Conservation (phyloP, 2,797 vertebrate genomes). For the Argya squamiceps region DNA sequence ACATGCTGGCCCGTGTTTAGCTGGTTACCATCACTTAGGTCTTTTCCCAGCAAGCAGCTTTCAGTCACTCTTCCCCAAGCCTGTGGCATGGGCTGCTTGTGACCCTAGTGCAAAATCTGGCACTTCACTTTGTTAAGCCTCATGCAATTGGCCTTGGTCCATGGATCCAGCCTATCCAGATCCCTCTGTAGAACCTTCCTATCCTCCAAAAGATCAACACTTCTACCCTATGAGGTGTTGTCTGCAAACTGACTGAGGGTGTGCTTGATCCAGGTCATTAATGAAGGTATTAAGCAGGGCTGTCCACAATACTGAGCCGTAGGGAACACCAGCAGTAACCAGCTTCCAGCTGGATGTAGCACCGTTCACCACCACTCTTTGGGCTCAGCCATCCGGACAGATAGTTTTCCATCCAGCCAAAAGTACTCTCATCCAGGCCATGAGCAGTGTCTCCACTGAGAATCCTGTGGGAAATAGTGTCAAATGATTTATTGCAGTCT, state of each 20-base stretch:
- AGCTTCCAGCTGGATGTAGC: neutral
- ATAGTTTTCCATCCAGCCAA: neutral
- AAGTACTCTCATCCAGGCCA: neutral
- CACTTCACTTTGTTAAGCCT: neutral
- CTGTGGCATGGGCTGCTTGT: neutral
- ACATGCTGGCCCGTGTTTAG: neutral
- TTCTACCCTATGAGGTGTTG: rapidly evolving
- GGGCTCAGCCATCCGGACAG: neutral
- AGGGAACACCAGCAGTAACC: neutral
- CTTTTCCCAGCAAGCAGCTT: neutral
- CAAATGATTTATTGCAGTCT: neutral
- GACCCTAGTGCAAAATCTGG: neutral
- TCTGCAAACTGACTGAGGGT: neutral
- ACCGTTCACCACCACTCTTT: neutral
- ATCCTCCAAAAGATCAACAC: neutral
- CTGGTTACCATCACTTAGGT: neutral
- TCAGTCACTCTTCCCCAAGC: neutral
- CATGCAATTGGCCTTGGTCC: rapidly evolving
- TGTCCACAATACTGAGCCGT: neutral
- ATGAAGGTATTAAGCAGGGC: neutral
- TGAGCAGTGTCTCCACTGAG: neutral
- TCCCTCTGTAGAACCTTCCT: neutral
- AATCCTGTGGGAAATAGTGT: neutral
- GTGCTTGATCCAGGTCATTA: neutral
- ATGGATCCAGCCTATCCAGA: neutral